Base-by-base conservation (phyloP, 1,140 invertebrate species). In the Lepidurus arcticus region DNA sequence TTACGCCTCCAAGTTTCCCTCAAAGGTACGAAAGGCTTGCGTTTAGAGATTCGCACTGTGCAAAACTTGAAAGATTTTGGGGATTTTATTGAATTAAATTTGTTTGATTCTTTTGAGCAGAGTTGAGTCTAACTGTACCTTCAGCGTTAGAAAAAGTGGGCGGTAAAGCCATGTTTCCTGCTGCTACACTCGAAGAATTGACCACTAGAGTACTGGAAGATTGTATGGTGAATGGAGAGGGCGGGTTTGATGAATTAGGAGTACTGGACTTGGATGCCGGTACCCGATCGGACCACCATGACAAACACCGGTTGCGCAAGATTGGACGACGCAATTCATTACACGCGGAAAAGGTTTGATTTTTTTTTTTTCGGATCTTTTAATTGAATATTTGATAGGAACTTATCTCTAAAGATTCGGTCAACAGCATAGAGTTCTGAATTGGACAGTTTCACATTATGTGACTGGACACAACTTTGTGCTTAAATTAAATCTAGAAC, bases 1-100 rank as follows among this genome's bases (percentile, higher is more conserved):
- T 85, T 86, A 77, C 82, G 88, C 74, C 82, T 90, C 9, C 86
- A 88, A 80, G 86, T 89, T 26, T 76, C 83, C 6, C 83, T 83
- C 34, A 81, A 83, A 47, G 83, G 80, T 80, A 80, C 26, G 34
- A 34, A 34, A 3, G 4, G 9, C 16, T 65, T 65, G 53, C 53
- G 13, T 7, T 7, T 1, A 16, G 10, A 16, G 6, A 26, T 34
- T 4, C 53, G n/a, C 16, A 16, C 8, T 45, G 44, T 45, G 8
- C 1, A 47, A 47, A 47, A 11, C 45, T 34, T 47, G 3, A 47
- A 47, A 10, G 45, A 2, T 47, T 47, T 47, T 6, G 10, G 7
- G 16, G 8, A 7, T 47, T 47, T 47, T 47, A 2, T 16, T 10
- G 0, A 10, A 10, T 47, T 11, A 47, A 47, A 47, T 47, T 34